phyloP scores from a whole-genome alignment of 1,140 invertebrate genomes.

The Cheumatopsyche charites region DNA sequence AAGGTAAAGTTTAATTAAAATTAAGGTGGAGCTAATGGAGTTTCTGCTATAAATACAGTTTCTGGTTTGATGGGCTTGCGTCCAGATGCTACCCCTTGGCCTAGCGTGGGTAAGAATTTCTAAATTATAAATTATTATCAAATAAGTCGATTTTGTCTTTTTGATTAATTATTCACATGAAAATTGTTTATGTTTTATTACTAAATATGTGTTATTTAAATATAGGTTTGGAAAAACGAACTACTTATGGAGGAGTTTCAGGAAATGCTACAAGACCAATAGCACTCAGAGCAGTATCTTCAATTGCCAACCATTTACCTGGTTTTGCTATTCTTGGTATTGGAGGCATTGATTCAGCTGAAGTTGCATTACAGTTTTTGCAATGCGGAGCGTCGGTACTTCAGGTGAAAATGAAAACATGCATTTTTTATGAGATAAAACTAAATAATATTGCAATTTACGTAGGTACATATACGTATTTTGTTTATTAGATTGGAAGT shows the following conservation, averaged over 20 bases:
- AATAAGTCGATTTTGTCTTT: not conserved
- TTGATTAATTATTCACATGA: no score
- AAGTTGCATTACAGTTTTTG: slow-evolving; percentile 91
- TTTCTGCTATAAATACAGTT: slow-evolving; percentile 97
- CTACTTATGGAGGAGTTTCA: slow-evolving; percentile 96
- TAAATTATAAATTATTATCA: not conserved
- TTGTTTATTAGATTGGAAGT: slow-evolving; percentile 79
- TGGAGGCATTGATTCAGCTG: slow-evolving; percentile 95
- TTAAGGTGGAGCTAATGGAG: slow-evolving; percentile 90
- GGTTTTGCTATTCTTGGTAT: slow-evolving; percentile 93
- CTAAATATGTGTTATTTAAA: not conserved
- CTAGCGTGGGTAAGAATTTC: slow-evolving; percentile 74
- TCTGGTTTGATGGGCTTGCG: slow-evolving; percentile 90
- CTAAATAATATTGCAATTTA: not conserved
- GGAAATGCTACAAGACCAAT: slow-evolving; percentile 95
- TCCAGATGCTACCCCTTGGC: slow-evolving; percentile 86
- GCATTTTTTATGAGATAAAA: no score
- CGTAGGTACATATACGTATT: not conserved
- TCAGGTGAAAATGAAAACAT: slow-evolving; percentile 73
- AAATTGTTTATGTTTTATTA: no score
- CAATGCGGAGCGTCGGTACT: slow-evolving; percentile 89
- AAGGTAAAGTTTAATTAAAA: not conserved
- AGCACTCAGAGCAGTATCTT: slow-evolving; percentile 86
- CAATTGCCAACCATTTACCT: slow-evolving; percentile 81
- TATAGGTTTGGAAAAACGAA: slow-evolving; percentile 68